Evolutionary conservation across 2,888 invertebrate genomes (phyloP), one percentile per base, ranked within the genome.

Genomic region (Nemoura dubitans): DNA sequence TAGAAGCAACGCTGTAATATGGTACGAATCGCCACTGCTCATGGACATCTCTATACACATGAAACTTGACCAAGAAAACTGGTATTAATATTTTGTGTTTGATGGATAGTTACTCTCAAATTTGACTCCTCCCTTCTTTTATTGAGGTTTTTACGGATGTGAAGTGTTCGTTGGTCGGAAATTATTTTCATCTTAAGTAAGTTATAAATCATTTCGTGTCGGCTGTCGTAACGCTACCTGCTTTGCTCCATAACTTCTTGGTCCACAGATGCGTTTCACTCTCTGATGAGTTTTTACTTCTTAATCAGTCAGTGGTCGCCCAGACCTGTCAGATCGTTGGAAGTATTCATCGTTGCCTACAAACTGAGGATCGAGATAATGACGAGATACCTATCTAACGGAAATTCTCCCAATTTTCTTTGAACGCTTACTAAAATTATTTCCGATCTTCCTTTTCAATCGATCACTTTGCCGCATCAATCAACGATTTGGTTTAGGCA

Each of bases 121-220:
- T 78, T 78, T 21, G 78, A 28, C 78, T 78, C 78, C 78, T 78
- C 78, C 78, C 28, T 28, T 78, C 28, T 28, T 78, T 78, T 78
- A 78, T 78, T n/a, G 28, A 27, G 36, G 28, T 78, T 78, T 78
- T 78, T 78, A 10, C 81, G 28, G 81, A 81, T 29, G 81, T 29
- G 29, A 10, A 81, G 81, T 81, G 81, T 81, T 81, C n/a, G 10
- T 81, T 14, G 28, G 28, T n/a, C 28, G 26, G 28, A 81, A 81
- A 81, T 81, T 28, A 81, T 81, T 30, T 81, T 81, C 81, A 21
- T 29, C 81, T 28, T 81, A n/a, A 78, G 26, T 78, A 78, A 78
- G 28, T 26, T 27, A 78, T 78, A 78, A 78, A 78, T 78, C 78
- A 78, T 26, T 78, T 28, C 21, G 3, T n/a, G n/a, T n/a, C 26